Conservation (phyloP, 2,797 vertebrate species). For the Carduelis carduelis region DNA sequence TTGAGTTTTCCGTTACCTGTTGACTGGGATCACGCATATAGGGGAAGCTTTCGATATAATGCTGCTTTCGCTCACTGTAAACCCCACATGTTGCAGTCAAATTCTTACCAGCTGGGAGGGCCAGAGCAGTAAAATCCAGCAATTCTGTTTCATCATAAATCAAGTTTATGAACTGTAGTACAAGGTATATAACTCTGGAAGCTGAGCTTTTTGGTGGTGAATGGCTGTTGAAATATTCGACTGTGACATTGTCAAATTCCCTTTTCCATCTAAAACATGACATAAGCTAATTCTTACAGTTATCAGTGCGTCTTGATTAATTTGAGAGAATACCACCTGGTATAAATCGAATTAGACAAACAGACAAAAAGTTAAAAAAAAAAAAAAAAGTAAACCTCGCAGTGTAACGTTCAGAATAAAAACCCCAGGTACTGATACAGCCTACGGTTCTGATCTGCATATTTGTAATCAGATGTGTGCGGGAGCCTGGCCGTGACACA, state of each 20-base stretch:
- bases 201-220: background rate
- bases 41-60: background rate
- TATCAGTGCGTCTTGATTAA: background rate
- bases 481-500: background rate
- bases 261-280: background rate
- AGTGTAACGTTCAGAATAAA: background rate
- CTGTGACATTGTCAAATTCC: background rate
- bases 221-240: slow-evolving; percentile 1
- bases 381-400: background rate
- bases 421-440: background rate
- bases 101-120: slow-evolving; percentile 50
- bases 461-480: background rate
- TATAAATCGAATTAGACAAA: background rate
- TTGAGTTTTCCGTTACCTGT: background rate
- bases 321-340: background rate
- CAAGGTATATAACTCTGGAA: slow-evolving; percentile 37
- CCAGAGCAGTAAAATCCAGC: slow-evolving; percentile 25
- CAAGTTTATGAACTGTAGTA: slow-evolving; percentile 52
- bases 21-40: background rate
- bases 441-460: rapidly evolving
- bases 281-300: background rate
- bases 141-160: slow-evolving; percentile 39
- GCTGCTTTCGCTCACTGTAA: background rate
- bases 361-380: background rate
- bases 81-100: slow-evolving; percentile 11